Base-by-base conservation (phyloP, 2,113 vertebrate species). In the Opisthocomus hoazin region DNA sequence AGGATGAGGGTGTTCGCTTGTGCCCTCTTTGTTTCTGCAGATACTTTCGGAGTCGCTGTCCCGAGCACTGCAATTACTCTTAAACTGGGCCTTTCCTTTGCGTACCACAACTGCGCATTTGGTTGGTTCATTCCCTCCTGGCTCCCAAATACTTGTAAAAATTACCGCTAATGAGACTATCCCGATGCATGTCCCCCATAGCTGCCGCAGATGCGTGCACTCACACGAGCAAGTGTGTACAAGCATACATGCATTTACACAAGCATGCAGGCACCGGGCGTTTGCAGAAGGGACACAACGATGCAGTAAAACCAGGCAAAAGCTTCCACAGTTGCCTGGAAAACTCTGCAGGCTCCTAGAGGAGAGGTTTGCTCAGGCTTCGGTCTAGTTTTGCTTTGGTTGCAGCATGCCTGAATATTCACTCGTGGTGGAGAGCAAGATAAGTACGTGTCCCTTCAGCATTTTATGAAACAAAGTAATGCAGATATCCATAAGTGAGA, bases 401-500 rank as follows among this genome's bases (percentile, higher is more conserved):
- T 94, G 82, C 79, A 10, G 74, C 51, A 2, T 43, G 84, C 57
- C 87, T 96, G 87, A 92, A 84, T 94, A 95, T 90, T 95, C 82
- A 70, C 74, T 87, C 53, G 43, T 84, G 91, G 94, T 66, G 71
- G 41, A 94, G 84, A 94, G 93, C 71, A 66, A 95, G 93, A 95
- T 97, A 95, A 97, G 86, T 88, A 93, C 2, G 73, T 78, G 92
- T 96, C 96, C 94, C 95, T 95, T 96, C 94, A 97, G 96, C 94
- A 58, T 97, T 97, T 97, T 97, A 89, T 84, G 93, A 96, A 97
- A 97, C 93, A 97, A 97, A 96, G 94, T 95, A 95, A 96, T 97
- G 94, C 95, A 97, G 97, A 97, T 95, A 95, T 96, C 96, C 89
- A 61, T 97, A 96, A 97, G 94, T 95, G 96, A 97, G 96, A 97